These are phyloP conservation scores for rabbit (Oryctolagus cuniculus) DNA, from an alignment of 2,113 vertebrate species.

Conservation along the genomic window mOryCun1.1 NC_091432.1:63775501-63776000, in stretches of 20 bases:
- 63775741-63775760: background rate
- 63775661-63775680: background rate
- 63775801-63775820: background rate
- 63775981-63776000: constrained; percentile 5
- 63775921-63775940: constrained; percentile 10
- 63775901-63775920: background rate
- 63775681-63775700: constrained; percentile 53
- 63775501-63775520: background rate
- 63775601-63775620: constrained; percentile 48
- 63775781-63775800: constrained; percentile 55
- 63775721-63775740: constrained; percentile 27
- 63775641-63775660: constrained; percentile 64
- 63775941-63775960: background rate
- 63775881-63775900: constrained; percentile 36
- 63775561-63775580: constrained; percentile 48
- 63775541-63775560: constrained; percentile 11
- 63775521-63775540: background rate
- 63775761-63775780: background rate
- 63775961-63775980: background rate
- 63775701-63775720: background rate
- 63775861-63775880: background rate
- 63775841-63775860: constrained; percentile 15
- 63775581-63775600: constrained; percentile 55
- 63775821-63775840: background rate
- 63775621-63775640: constrained; percentile 71